phyloP scores from a whole-genome alignment of 1,140 invertebrate species.

The Zaprionus ghesquierei region DNA sequence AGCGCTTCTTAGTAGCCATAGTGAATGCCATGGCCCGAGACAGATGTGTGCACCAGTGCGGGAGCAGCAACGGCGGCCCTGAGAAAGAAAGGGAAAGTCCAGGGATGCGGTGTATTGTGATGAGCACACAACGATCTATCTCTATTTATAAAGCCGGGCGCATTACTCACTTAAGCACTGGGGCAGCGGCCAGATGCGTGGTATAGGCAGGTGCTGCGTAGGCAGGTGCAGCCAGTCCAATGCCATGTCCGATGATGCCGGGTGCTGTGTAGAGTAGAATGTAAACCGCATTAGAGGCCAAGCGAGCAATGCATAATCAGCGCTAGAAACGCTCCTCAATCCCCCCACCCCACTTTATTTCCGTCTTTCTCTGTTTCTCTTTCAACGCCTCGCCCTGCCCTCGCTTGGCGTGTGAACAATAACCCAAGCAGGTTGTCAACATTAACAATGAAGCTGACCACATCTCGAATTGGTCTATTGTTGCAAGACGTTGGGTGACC shows the following conservation, averaged over 20 bases:
- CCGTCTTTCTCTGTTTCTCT: not conserved
- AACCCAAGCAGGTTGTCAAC: slow-evolving; percentile 1
- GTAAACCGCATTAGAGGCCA: slow-evolving; percentile 27
- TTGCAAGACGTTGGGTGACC: not conserved
- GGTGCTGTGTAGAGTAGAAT: slow-evolving; percentile 43
- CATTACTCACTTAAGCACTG: slow-evolving; percentile 74
- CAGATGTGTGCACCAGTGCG: slow-evolving; percentile 82
- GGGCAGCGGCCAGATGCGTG: slow-evolving; percentile 69
- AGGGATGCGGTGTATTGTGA: not conserved
- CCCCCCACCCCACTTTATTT: not conserved
- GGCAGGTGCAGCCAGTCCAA: slow-evolving; percentile 64
- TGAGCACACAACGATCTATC: slow-evolving; percentile 14
- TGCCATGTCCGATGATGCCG: slow-evolving; percentile 68
- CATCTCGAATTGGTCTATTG: slow-evolving; percentile 20
- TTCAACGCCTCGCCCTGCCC: not conserved
- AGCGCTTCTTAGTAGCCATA: slow-evolving; percentile 82
- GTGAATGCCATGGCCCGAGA: slow-evolving; percentile 83
- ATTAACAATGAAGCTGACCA: slow-evolving; percentile 44
- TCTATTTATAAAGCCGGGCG: slow-evolving; percentile 50
- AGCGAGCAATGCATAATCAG: slow-evolving; percentile 1
- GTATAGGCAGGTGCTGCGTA: slow-evolving; percentile 66
- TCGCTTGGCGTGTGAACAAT: not conserved
- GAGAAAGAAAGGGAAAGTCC: not conserved
- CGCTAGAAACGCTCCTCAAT: no score
- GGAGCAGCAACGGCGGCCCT: slow-evolving; percentile 77